Conservation (phyloP, 2,113 vertebrate species). For the Podarcis raffonei region DNA sequence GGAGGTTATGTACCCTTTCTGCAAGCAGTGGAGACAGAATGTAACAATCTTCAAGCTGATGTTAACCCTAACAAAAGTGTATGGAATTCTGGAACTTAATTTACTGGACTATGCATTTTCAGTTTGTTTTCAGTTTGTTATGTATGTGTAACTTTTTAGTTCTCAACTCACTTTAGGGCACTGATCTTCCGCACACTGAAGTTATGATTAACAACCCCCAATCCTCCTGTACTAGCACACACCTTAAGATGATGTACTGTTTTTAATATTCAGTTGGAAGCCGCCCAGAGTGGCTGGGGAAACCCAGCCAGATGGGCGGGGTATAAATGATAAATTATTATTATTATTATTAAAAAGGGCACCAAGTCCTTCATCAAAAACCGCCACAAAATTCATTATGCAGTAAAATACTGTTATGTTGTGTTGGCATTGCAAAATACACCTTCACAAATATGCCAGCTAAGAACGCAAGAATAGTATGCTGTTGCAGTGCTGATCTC, state of each 20-base stretch:
- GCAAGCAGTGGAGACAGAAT: conserved; percentile 66
- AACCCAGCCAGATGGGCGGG: too few relatives aligned
- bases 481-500: background rate
- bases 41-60: conserved; percentile 58
- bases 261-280: too few relatives aligned
- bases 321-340: too few relatives aligned
- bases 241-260: too few relatives aligned
- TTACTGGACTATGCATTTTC: background rate
- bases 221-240: background rate
- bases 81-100: conserved; percentile 59
- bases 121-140: background rate
- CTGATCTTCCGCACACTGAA: background rate
- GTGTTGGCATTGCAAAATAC: background rate
- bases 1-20: conserved; percentile 54
- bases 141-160: background rate
- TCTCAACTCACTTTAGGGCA: background rate
- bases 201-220: background rate
- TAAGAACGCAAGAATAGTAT: background rate
- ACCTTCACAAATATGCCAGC: conserved; percentile 43
- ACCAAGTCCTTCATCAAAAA: background rate
- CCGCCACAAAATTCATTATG: background rate
- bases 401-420: background rate
- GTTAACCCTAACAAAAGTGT: conserved; percentile 52
- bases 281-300: too few relatives aligned
- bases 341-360: too few relatives aligned